Base-by-base conservation (phyloP, 2,888 invertebrate genomes). In the Macrophya annulata region DNA sequence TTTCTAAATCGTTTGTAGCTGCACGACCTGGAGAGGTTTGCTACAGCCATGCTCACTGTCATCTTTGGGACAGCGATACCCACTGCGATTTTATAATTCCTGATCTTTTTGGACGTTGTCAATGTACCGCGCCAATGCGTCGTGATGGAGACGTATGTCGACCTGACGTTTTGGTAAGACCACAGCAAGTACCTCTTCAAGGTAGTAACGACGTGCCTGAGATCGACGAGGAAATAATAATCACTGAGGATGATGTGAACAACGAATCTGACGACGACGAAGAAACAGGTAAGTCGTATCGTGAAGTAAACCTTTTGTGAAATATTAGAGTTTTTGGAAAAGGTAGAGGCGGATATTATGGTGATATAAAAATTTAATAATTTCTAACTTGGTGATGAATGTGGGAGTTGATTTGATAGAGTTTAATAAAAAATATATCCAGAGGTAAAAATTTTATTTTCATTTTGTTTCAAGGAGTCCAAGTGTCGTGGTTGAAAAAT, bases 31-130 rank as follows among this genome's bases (percentile, higher is more conserved):
- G 98, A 85, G 97, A 97, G 89, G 97, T 98, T 62, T 98, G 98
- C 93, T 98, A 98, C 94, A 98, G 97, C 91, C 97, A 98, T 93
- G 96, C 97, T 86, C 98, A 98, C 93, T 98, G 98, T 92, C 96
- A 96, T 86, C 95, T 98, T 90, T 97, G 97, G 95, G 97, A 97
- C 89, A 95, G 95, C 87, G 96, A 97, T 91, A 97, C 97, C 87
- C 97, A 97, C 91, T 98, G 98, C 91, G 98, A 98, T 93, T 98
- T 97, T 92, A 95, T 98, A 83, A 98, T 98, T 89, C 97, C 98
- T 45, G 97, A 98, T 93, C 95, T 98, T 15, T 98, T 98, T 92
- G 98, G 98, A 77, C 96, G 97, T 90, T 98, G 98, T 91, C 96
- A 97, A 86, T 98, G 98, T 92, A 93, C 92, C 4, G 92, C 93